These are phyloP conservation scores for Bufotes viridis DNA, from an alignment of 2,797 vertebrate genomes.

Conservation along the genomic window DNA sequence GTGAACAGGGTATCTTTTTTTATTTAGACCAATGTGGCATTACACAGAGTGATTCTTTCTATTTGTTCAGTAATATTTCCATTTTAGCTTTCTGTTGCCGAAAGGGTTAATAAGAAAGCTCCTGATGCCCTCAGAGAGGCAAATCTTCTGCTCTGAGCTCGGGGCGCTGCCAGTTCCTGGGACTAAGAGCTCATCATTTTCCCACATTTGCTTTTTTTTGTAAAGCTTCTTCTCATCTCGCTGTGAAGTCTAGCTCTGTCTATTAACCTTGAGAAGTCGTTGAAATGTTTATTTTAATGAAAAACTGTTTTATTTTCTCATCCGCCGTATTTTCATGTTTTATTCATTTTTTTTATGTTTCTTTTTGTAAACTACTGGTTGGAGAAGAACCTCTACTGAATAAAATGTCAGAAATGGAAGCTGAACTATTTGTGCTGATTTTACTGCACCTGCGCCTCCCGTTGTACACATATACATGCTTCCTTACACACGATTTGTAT, in stretches of 20 bases:
- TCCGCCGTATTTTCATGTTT: constrained; percentile 72
- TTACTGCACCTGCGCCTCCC: not conserved
- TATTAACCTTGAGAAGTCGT: constrained; percentile 71
- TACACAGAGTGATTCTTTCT: not conserved
- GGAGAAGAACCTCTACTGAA: constrained; percentile 73
- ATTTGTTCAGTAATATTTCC: constrained; percentile 8
- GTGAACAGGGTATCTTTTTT: constrained; percentile 39
- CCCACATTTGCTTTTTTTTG: constrained; percentile 35
- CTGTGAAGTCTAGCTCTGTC: constrained; percentile 68
- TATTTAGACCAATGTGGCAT: not conserved
- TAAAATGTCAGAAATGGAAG: constrained; percentile 66
- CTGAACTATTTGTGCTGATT: not conserved
- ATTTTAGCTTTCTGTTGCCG: not conserved
- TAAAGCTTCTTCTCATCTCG: constrained; percentile 34
- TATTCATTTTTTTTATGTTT: constrained; percentile 19
- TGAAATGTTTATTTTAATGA: constrained; percentile 82
- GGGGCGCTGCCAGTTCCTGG: constrained; percentile 23
- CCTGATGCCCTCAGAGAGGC: not conserved
- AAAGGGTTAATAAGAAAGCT: not conserved
- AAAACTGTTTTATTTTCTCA: constrained; percentile 75
- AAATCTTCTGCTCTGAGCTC: not conserved
- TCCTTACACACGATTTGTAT: no score
- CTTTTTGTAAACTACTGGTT: constrained; percentile 76
- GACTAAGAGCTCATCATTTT: constrained; percentile 6
- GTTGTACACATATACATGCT: no score